Evolutionary conservation across 2,888 invertebrate species (phyloP), one percentile per base, ranked within the genome.

Genomic region (Hypselothyrea guttata): DNA sequence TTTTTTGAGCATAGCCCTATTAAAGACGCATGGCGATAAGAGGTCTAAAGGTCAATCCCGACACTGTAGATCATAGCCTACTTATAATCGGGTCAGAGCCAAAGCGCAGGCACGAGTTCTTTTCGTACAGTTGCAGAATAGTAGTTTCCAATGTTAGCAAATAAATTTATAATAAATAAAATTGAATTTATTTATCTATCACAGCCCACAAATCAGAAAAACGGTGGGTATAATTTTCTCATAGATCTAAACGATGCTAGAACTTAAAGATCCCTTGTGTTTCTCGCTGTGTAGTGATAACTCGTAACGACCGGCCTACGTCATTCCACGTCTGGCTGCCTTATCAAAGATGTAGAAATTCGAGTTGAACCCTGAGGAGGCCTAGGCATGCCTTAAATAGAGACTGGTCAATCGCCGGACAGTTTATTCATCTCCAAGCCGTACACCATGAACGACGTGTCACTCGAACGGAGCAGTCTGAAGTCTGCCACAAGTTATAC

Each of bases 401-500:
- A 15, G 56, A 30, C 7, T 22, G n/a, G 13, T n/a, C 15, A 18
- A 1, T 4, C 7, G 45, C 2, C 15, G 7, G 37, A n/a, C 11
- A 30, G 22, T 58, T 81, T 55, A 82, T 49, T 84, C 56, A 13
- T 46, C 42, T 11, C 34, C 15, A 18, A 55, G 9, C 35, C 35
- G 44, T 60, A 42, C 59, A 63, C 42, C 40, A 78, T 78, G 78
- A 69, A 58, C 65, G 49, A 77, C 53, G 46, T 59, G n/a, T 15
- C 31, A 18, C 42, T 72, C 8, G 53, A 45, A 13, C 35, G 18
- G 33, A 47, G 46, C 12, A 54, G 52, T 15, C 88, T 95, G 34
- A 88, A 94, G 45, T 92, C 93, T 1, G 90, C 94, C 0, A 91
- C 92, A 7, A 90, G 90, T 31, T 91, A 92, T 66, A 90, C 86